phyloP scores from a whole-genome alignment of 1,140 invertebrate genomes.

The Colletes latitarsis region DNA sequence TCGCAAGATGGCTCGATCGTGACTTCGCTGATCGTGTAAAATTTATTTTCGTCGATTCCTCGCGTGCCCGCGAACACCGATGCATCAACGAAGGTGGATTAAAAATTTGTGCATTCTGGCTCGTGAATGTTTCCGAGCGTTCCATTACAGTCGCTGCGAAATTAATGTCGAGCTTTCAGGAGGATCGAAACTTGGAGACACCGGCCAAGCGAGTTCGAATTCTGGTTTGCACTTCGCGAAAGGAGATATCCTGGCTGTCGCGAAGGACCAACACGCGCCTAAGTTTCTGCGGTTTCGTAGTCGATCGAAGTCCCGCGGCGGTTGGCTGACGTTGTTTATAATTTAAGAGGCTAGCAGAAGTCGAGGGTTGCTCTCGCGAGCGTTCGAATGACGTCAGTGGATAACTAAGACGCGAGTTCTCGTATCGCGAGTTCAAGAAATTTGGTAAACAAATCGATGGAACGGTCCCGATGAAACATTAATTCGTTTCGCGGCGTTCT shows the following conservation, averaged over 20 bases:
- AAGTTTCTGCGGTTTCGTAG: slow-evolving; percentile 53
- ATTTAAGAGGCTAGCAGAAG: slow-evolving; percentile 65
- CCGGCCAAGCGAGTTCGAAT: slow-evolving; percentile 9
- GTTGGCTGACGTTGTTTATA: slow-evolving; percentile 70
- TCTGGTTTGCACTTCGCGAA: neutral
- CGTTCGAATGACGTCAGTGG: slow-evolving; percentile 27
- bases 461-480: neutral
- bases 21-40: neutral
- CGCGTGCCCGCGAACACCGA: no score
- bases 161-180: slow-evolving; percentile 32
- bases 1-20: neutral
- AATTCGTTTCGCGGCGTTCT: neutral
- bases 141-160: slow-evolving; percentile 26
- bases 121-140: neutral
- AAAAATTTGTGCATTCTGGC: neutral
- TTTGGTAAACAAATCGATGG: neutral
- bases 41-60: no score
- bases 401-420: neutral
- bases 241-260: slow-evolving; percentile 13
- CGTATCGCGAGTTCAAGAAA: neutral
- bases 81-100: no score
- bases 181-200: neutral
- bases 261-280: slow-evolving; percentile 1
- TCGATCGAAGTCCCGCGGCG: slow-evolving; percentile 59
- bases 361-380: slow-evolving; percentile 33